Conservation (phyloP, 2,888 invertebrate genomes). For the Phania funesta region DNA sequence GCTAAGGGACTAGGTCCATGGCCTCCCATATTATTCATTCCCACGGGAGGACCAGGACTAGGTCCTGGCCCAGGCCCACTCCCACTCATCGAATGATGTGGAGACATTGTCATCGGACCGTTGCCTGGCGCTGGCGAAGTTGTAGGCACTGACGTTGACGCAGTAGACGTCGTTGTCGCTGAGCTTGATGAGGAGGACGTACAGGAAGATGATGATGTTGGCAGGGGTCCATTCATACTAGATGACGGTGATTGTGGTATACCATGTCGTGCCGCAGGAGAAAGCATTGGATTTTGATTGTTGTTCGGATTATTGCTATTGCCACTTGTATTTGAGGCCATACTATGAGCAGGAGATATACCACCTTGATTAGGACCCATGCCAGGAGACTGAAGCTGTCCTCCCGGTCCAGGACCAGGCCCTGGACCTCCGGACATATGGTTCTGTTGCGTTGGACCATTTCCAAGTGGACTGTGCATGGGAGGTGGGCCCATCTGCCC, state of each 20-base stretch:
- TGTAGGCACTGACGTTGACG: conserved; percentile 77
- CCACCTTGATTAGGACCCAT: conserved; percentile 73
- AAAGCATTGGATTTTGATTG: conserved; percentile 75
- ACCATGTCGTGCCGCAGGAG: conserved; percentile 74
- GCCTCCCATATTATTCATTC: conserved; percentile 59
- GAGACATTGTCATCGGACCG: conserved; percentile 81
- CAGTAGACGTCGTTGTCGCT: conserved; percentile 71
- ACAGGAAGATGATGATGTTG: conserved; percentile 73
- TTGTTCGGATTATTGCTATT: conserved; percentile 71
- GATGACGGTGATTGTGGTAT: conserved; percentile 73
- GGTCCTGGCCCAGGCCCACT: conserved; percentile 72
- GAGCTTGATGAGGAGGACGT: conserved; percentile 71
- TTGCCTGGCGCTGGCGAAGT: conserved; percentile 75
- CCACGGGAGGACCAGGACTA: conserved; percentile 75
- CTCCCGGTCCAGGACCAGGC: conserved; percentile 75
- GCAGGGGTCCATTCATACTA: conserved; percentile 82
- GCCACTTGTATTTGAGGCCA: conserved; percentile 70
- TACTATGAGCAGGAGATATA: conserved; percentile 73
- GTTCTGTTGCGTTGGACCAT: conserved; percentile 82
- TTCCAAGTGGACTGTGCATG: conserved; percentile 87
- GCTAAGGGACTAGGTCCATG: conserved; percentile 75
- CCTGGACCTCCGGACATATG: conserved; percentile 80
- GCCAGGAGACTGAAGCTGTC: conserved; percentile 64
- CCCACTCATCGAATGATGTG: conserved; percentile 76
- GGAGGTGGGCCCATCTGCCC: conserved; percentile 89